phyloP scores from a whole-genome alignment of 2,113 vertebrate genomes.

The Gymnorhina tibicen region DNA sequence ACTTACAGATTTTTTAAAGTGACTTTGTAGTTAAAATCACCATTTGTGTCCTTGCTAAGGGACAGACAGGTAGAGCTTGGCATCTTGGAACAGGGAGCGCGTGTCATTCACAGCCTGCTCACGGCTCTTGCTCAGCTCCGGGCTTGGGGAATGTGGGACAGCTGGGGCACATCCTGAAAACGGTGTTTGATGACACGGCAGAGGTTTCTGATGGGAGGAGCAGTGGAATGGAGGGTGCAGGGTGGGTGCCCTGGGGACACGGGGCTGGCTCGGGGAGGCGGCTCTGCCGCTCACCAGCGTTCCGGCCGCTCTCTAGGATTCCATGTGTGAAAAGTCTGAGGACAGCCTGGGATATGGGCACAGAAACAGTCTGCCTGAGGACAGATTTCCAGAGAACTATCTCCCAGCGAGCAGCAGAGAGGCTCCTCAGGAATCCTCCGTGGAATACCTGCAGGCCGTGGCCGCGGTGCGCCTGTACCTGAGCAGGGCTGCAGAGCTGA shows the following conservation, averaged over 20 bases:
- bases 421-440: conserved; percentile 6
- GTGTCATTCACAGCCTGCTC: neutral
- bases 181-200: neutral
- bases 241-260: neutral
- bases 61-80: neutral
- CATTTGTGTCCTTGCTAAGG: neutral
- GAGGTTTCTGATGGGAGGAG: neutral
- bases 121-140: neutral
- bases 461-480: conserved; percentile 83
- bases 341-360: conserved; percentile 34
- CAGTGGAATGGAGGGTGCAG: neutral
- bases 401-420: neutral
- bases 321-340: conserved; percentile 82
- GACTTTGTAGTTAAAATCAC: neutral
- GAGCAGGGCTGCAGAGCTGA: conserved; percentile 73
- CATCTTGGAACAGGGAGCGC: neutral
- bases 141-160: neutral
- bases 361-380: conserved; percentile 30
- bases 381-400: conserved; percentile 61
- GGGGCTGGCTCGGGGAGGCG: neutral
- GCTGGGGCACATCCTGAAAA: neutral
- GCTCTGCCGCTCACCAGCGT: neutral
- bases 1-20: neutral
- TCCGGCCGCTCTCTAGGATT: conserved; percentile 74
- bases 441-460: conserved; percentile 82